Base-by-base conservation (phyloP, 2,113 vertebrate species). In the Notiomystis cincta region DNA sequence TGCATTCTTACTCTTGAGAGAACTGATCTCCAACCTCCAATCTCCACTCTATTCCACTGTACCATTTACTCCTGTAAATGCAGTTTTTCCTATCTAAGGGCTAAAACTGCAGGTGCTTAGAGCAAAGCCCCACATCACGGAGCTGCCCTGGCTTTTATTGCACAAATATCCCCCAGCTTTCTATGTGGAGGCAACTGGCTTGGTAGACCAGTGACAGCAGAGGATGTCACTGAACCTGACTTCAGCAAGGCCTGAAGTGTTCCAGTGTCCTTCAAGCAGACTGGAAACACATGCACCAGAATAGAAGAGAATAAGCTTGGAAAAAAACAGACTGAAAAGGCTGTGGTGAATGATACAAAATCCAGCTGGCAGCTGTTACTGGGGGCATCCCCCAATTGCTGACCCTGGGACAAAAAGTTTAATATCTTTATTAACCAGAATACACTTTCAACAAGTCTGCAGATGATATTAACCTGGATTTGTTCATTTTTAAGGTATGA, bases 271-370 rank as follows among this genome's bases (percentile, higher is more conserved):
- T 66, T 70, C 54, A 53, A 84, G 15, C 25, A 69, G 19, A 40
- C 0, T 13, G 28, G 60, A 77, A 77, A 65, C 37, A 25, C 7
- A 60, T 0, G 4, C 57, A 31, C 10, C 27, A 42, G 4, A 23
- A 24, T 80, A 86, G 27, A 2, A 89, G 30, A 80, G 10, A 47
- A 12, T 16, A 76, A 51, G 7, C 30, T 33, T 64, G 21, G 53
- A 25, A 71, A 77, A 89, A 58, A 51, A 0, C 15, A 50, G 21
- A 40, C 11, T 70, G 15, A 21, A 88, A 78, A 58, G 40, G n/a
- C 30, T 61, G 28, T 8, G 61, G 20, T 14, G 38, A 50, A 14
- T 10, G 19, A 48, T 10, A 76, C 8, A 6, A 82, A 88, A 22
- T 27, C 38, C n/a, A 78, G 14, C 15, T 56, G 30, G 35, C 10